These are phyloP conservation scores for Phymanthus crucifer DNA, from an alignment of 92 coral and sea anemone species.

Conservation along the genomic window DNA sequence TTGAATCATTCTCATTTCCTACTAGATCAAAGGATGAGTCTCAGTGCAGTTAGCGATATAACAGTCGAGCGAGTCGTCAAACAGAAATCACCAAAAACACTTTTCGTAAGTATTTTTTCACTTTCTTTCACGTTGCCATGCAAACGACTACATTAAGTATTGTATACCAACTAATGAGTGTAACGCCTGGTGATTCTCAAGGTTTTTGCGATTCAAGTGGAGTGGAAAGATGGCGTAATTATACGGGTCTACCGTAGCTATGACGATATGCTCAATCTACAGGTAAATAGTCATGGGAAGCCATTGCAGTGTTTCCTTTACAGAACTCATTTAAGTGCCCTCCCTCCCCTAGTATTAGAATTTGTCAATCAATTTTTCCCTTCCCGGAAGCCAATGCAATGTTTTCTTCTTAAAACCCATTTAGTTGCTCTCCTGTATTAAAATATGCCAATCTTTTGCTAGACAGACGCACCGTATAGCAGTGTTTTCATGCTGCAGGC, in stretches of 20 bases:
- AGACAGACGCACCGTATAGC: not conserved
- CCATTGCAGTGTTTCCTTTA: not conserved
- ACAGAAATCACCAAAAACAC: slow-evolving; percentile 47
- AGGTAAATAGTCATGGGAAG: slow-evolving; percentile 28
- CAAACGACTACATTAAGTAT: not conserved
- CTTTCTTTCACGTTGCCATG: slow-evolving; percentile 1
- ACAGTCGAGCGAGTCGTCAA: slow-evolving; percentile 43
- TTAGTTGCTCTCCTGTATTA: no score
- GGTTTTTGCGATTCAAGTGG: slow-evolving; percentile 57
- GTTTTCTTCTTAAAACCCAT: not conserved
- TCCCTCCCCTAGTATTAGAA: no score
- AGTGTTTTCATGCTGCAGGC: not conserved
- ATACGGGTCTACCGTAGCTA: slow-evolving; percentile 58
- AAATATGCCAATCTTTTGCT: no score
- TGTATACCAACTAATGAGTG: not conserved
- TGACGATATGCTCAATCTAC: slow-evolving; percentile 18
- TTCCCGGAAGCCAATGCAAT: not conserved
- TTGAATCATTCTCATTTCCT: not conserved
- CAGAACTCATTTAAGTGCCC: no score
- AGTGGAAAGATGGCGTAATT: slow-evolving; percentile 53
- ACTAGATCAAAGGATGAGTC: not conserved
- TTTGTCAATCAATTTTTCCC: no score
- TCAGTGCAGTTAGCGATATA: slow-evolving; percentile 45
- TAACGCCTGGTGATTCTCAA: no score
- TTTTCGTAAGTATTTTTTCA: slow-evolving; percentile 43